phyloP scores from a whole-genome alignment of 2,113 vertebrate species.

The Notarius quadriscutis region DNA sequence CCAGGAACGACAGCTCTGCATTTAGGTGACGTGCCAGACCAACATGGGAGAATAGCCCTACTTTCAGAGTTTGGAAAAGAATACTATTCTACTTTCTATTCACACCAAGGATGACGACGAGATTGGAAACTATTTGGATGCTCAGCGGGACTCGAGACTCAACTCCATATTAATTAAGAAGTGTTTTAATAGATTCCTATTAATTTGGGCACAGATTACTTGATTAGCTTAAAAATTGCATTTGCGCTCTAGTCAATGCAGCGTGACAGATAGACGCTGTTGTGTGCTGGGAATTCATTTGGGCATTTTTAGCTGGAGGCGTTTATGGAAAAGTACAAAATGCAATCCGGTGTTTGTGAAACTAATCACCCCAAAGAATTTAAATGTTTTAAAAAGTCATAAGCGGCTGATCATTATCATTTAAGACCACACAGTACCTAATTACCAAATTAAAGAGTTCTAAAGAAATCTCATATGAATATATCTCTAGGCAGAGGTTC shows the following conservation, averaged over 20 bases:
- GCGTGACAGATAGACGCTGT: constrained; percentile 2
- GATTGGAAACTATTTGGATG: not conserved
- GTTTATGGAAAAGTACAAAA: not conserved
- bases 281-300: not conserved
- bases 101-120: not conserved
- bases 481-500: not conserved
- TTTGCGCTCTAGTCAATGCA: not conserved
- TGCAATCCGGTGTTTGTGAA: not conserved
- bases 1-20: constrained; percentile 37
- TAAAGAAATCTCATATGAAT: not conserved
- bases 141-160: not conserved
- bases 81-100: constrained; percentile 53
- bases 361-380: constrained; percentile 9
- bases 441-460: constrained; percentile 24
- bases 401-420: constrained; percentile 13
- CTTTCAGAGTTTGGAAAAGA: constrained; percentile 21
- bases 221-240: constrained; percentile 5
- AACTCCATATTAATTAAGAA: not conserved
- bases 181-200: constrained; percentile 1
- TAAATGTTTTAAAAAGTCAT: constrained; percentile 12
- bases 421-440: not conserved
- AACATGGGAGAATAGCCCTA: constrained; percentile 45
- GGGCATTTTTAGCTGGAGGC: not conserved
- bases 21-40: constrained; percentile 34
- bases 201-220: not conserved